These are phyloP conservation scores for Lacerta viridis DNA, from an alignment of 2,797 vertebrate species.

Conservation along the genomic window DNA sequence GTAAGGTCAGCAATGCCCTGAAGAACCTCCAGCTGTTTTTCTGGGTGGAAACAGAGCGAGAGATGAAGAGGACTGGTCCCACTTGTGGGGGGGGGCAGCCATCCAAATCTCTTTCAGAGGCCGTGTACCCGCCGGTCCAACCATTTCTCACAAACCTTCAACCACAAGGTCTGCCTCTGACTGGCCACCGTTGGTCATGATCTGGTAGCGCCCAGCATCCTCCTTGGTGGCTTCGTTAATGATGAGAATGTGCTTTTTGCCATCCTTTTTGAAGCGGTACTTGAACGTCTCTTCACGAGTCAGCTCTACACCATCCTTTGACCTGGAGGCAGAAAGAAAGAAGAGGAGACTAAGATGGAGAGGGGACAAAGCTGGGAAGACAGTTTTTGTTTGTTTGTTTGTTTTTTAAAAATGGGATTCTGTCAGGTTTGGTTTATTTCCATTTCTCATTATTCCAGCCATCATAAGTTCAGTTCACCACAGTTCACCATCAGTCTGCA, in stretches of 20 bases:
- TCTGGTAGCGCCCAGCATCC: slow-evolving; percentile 86
- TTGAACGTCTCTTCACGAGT: slow-evolving; percentile 87
- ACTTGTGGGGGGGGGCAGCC: too few species aligned
- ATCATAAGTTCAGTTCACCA: too few species aligned
- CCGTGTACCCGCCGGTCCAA: not conserved
- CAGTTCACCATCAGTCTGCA: too few species aligned
- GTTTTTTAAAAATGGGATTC: too few species aligned
- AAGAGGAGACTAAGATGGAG: not conserved
- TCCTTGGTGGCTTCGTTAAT: slow-evolving; percentile 88
- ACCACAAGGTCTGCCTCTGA: slow-evolving; percentile 91
- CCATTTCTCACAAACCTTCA: slow-evolving; percentile 82
- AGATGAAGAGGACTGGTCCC: not conserved
- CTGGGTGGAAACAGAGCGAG: slow-evolving; percentile 68
- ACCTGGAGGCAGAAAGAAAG: slow-evolving; percentile 78
- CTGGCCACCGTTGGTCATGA: slow-evolving; percentile 89
- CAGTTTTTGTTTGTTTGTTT: too few species aligned
- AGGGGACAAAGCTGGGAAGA: not conserved
- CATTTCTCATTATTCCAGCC: too few species aligned
- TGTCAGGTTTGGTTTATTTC: too few species aligned
- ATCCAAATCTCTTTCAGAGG: not conserved
- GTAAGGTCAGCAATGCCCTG: slow-evolving; percentile 92
- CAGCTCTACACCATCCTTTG: slow-evolving; percentile 92
- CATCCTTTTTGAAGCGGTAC: slow-evolving; percentile 94
- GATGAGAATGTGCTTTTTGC: slow-evolving; percentile 88
- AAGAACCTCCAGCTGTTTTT: slow-evolving; percentile 90